These are phyloP conservation scores for Catalaphyllia jardinei DNA, from an alignment of 64 coral and sea anemone genomes.

Conservation along the genomic window DNA sequence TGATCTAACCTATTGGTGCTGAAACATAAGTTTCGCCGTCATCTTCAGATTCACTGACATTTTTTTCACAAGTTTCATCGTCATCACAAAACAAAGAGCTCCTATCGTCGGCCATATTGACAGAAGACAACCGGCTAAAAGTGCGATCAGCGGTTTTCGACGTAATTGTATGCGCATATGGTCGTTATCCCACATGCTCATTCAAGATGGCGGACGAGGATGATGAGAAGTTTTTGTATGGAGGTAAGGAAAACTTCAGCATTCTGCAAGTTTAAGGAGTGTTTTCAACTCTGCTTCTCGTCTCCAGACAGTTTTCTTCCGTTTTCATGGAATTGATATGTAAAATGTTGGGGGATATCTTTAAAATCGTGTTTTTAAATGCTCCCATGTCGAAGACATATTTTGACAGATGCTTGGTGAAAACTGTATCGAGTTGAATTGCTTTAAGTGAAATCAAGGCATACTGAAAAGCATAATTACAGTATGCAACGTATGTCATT, in stretches of 20 bases:
- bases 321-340: neutral
- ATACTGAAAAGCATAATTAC: no score
- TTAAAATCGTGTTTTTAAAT: neutral
- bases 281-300: neutral
- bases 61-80: constrained; percentile 59
- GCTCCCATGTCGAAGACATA: neutral
- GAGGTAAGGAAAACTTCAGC: neutral
- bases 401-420: neutral
- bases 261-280: neutral
- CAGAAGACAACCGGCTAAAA: neutral
- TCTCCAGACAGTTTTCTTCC: no score
- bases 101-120: constrained; percentile 47
- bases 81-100: constrained; percentile 3
- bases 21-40: constrained; percentile 57
- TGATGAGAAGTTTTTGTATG: constrained; percentile 68
- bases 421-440: neutral
- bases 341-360: neutral
- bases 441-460: no score
- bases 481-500: no score
- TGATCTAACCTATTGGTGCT: constrained; percentile 68
- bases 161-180: constrained; percentile 14
- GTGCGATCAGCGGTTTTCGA: neutral
- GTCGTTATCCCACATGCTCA: constrained; percentile 29
- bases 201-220: constrained; percentile 77
- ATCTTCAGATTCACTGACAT: constrained; percentile 56